Evolutionary conservation across 1,140 invertebrate species (phyloP).

Genomic region (Pectinophora gossypiella): DNA sequence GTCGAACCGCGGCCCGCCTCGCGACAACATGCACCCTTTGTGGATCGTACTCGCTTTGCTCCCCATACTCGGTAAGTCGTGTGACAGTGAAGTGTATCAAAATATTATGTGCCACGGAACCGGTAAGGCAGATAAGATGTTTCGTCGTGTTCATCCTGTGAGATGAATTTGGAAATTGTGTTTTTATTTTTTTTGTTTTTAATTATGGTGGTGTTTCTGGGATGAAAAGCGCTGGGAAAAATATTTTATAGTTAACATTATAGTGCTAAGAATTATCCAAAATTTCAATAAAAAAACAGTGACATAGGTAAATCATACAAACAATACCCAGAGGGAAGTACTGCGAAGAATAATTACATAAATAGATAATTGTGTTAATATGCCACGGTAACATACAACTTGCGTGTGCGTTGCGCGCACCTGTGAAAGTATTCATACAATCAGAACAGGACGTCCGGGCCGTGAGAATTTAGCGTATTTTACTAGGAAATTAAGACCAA

Average conservation of each 20-base stretch:
- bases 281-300: background rate
- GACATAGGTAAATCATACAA: background rate
- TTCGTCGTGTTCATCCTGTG: background rate
- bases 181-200: background rate
- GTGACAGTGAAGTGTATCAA: background rate
- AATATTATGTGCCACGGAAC: background rate
- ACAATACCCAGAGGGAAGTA: background rate
- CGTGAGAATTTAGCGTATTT: conserved; percentile 30
- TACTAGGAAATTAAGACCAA: conserved; percentile 21
- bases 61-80: conserved; percentile 65
- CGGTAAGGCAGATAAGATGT: background rate
- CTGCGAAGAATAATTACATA: background rate
- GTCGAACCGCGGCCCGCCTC: conserved; percentile 52
- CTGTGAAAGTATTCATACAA: conserved; percentile 16
- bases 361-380: background rate
- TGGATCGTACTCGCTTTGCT: conserved; percentile 63
- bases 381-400: conserved; percentile 15
- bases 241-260: background rate
- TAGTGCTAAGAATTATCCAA: background rate
- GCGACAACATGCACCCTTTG: conserved; percentile 66
- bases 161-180: background rate
- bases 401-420: conserved; percentile 22
- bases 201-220: too few relatives aligned
- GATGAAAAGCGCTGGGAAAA: too few relatives aligned
- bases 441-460: conserved; percentile 42